Evolutionary conservation across 2,797 vertebrate genomes (phyloP).

Genomic region (Odontamblyopus rebecca): DNA sequence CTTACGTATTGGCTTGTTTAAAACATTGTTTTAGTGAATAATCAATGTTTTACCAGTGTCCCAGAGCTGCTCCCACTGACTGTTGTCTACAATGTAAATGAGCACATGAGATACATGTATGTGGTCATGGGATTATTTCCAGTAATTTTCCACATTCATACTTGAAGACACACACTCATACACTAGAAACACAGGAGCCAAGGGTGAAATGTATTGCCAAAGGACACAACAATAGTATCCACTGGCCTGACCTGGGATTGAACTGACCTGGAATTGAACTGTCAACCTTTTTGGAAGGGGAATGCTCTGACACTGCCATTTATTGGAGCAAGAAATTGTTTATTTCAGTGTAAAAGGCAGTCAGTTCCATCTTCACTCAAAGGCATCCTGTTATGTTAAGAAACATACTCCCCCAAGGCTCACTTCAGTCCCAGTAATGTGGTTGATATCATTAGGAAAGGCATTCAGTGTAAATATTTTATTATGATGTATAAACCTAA

Average conservation of each 20-base stretch:
- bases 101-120: background rate
- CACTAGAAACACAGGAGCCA: background rate
- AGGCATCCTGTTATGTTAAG: background rate
- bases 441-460: background rate
- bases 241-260: background rate
- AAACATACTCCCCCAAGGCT: background rate
- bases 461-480: background rate
- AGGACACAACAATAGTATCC: background rate
- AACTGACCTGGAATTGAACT: background rate
- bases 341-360: background rate
- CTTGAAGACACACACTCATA: background rate
- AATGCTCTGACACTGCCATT: background rate
- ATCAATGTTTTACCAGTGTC: background rate
- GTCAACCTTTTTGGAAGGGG: background rate
- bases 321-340: background rate
- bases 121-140: background rate
- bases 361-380: background rate
- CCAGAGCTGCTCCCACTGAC: background rate
- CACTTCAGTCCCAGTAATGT: background rate
- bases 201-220: background rate
- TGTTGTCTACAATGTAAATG: background rate
- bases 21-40: background rate
- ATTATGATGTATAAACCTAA: no score
- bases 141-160: no score
- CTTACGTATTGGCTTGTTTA: constrained; percentile 66